These are phyloP conservation scores for Bolborhynchus lineola DNA, from an alignment of 2,113 vertebrate species.

Conservation along the genomic window DNA sequence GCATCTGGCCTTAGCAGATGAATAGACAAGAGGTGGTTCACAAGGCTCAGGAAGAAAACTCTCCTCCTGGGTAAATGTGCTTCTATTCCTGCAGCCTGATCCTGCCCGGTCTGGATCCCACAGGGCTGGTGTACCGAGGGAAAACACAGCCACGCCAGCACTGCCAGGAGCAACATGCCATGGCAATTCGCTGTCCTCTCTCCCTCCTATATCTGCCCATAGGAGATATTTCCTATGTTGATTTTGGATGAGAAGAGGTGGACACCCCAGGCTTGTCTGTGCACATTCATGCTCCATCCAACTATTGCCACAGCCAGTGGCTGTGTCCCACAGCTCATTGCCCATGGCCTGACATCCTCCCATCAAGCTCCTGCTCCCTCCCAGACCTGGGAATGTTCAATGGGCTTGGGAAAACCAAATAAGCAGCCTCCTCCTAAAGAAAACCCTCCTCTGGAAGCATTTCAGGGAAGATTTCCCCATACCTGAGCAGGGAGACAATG, in stretches of 20 bases:
- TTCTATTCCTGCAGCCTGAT: background rate
- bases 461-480: conserved; percentile 3
- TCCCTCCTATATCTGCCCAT: background rate
- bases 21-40: background rate
- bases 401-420: background rate
- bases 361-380: background rate
- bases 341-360: background rate
- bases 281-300: rapidly evolving
- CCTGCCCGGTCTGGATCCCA: background rate
- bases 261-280: background rate
- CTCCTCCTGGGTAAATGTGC: background rate
- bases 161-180: background rate
- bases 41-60: background rate
- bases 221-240: background rate
- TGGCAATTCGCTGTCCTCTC: background rate
- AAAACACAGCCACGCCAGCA: background rate
- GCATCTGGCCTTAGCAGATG: background rate
- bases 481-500: conserved; percentile 37
- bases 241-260: background rate
- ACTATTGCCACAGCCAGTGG: background rate
- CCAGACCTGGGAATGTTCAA: background rate
- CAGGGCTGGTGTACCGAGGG: background rate
- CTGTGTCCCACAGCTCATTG: background rate
- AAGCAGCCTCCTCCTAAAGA: background rate
- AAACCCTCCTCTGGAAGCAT: background rate